Base-by-base conservation (phyloP, 2,797 vertebrate genomes). In the Ctenopoma multispine region DNA sequence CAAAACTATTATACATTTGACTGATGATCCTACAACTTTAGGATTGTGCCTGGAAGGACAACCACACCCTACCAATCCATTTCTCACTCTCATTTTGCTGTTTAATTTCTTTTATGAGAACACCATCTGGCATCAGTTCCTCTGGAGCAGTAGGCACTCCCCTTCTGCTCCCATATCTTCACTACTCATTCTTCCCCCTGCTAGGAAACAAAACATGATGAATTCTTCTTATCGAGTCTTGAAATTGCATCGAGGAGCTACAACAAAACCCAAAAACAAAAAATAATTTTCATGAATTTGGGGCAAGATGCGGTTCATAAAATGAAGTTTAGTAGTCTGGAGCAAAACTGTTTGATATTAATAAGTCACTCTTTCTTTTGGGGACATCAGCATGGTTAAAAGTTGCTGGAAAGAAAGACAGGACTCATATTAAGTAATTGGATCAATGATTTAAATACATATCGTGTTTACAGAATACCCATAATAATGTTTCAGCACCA, bases 61-160 rank as follows among this genome's bases (percentile, higher is more conserved):
- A 56, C 63, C 73, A 41, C 47, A 55, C 54, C 64, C 77, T 7
- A 48, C 47, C 71, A 47, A 64, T 79, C 63, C 10, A 67, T 74
- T 81, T 83, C 54, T 80, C 63, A 72, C 60, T 88, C 83, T 82
- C 74, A 79, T 86, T 86, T 87, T 81, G 75, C 63, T 51, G 65
- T 84, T 84, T 67, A 67, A 90, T 90, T 88, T 84, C 75, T 82
- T 83, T 82, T 89, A 78, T 79, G 72, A 77, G 80, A 79, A 72
- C 72, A 82, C 86, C 88, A 93, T 91, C 87, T 92, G 91, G 82
- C 78, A 69, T 79, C 71, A 69, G 75, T 87, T 89, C 72, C 73
- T 79, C 64, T 69, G 77, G 72, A 88, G 73, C 29, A 5, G 53
- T 49, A 70, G 48, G n/a, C 31, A 2, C 61, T 72, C 48, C n/a